A percentile compares a stretch with the other conserved stretches of the same genome.
Evolutionary conservation across 92 coral and sea anemone species (phyloP).

Genomic region (Zoanthus sansibaricus): DNA sequence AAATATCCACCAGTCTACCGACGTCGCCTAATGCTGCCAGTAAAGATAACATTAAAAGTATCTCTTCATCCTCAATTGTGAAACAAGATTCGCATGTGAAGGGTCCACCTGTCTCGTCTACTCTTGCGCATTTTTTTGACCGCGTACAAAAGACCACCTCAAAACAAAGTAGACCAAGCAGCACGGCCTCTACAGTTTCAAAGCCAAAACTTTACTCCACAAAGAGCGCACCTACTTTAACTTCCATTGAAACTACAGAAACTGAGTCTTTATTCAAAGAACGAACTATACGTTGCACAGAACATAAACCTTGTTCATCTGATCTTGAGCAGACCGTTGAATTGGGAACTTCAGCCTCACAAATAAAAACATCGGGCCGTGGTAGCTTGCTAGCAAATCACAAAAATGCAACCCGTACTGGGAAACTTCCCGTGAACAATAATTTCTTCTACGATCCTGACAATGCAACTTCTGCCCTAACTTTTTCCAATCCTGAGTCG

Average conservation of each 20-base stretch:
- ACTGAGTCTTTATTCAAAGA: not conserved
- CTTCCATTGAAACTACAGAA: not conserved
- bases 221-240: not conserved
- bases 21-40: not conserved
- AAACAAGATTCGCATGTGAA: conserved; percentile 3
- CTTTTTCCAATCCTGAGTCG: not conserved
- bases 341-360: not conserved
- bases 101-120: conserved; percentile 3
- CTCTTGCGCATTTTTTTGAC: conserved; percentile 21
- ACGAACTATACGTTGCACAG: not conserved
- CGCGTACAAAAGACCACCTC: conserved; percentile 4
- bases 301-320: not conserved
- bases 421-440: not conserved
- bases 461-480: not conserved
- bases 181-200: conserved; percentile 7
- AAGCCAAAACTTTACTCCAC: conserved; percentile 1
- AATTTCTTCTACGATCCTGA: conserved; percentile 24
- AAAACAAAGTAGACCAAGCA: conserved; percentile 3
- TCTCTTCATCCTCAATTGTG: not conserved
- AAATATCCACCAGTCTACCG: conserved; percentile 14
- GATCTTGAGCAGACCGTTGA: not conserved
- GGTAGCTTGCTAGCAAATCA: not conserved
- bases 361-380: not conserved
- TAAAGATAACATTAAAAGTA: not conserved
- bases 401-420: not conserved